Evolutionary conservation across 2,888 invertebrate genomes (phyloP).

Genomic region (Erannis defoliaria): DNA sequence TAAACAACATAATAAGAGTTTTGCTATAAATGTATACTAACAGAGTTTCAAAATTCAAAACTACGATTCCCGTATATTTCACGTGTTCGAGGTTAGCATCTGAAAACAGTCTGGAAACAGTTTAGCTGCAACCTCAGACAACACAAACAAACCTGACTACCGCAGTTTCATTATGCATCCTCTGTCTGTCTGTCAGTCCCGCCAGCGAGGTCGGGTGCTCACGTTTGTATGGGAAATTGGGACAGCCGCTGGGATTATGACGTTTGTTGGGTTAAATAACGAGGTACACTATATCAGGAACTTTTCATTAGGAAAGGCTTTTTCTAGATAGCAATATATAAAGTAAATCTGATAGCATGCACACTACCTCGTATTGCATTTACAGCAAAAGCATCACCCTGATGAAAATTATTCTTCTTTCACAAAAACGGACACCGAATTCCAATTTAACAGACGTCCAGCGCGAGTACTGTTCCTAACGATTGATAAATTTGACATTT

Average conservation of each 20-base stretch:
- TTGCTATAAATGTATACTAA: too few species aligned
- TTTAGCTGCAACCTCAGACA: constrained; percentile 9
- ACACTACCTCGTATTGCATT: too few species aligned
- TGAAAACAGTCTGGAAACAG: constrained; percentile 1
- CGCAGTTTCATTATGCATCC: constrained; percentile 42
- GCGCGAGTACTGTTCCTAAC: too few species aligned
- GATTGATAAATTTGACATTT: too few species aligned
- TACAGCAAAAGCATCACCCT: too few species aligned
- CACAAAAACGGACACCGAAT: too few species aligned
- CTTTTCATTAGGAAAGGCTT: background rate
- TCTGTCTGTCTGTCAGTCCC: constrained; percentile 38
- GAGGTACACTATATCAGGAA: background rate
- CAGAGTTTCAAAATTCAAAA: background rate
- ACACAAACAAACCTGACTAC: constrained; percentile 34
- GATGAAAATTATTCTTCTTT: too few species aligned
- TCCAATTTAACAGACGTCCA: too few species aligned
- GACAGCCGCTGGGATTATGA: background rate
- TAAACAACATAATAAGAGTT: too few species aligned
- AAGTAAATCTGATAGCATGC: too few species aligned
- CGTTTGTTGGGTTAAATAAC: background rate
- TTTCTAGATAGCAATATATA: background rate
- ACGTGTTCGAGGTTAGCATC: background rate
- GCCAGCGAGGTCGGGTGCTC: constrained; percentile 15
- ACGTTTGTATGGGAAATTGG: constrained; percentile 3
- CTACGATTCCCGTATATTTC: background rate